Evolutionary conservation across 23 tunicate species (phyloP).

Genomic region (Ascidia mentula): DNA sequence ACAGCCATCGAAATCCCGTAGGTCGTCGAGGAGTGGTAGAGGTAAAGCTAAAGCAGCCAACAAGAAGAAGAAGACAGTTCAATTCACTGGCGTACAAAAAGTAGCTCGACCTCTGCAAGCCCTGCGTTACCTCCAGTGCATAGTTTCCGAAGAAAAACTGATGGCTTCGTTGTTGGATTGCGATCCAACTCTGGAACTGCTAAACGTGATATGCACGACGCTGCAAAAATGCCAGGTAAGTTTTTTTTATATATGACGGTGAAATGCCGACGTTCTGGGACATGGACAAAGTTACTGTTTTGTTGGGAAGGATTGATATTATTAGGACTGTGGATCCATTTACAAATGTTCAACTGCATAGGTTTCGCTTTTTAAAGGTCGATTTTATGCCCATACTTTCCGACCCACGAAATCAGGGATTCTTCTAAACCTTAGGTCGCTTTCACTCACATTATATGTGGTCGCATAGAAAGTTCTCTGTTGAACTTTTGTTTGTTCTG

Average conservation of each 20-base stretch:
- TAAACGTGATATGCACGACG: not conserved
- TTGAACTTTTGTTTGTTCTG: not conserved
- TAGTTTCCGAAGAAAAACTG: not conserved
- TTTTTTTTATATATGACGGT: no score
- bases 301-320: no score
- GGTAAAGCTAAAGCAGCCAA: not conserved
- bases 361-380: no score
- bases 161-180: not conserved
- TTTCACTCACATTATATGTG: no score
- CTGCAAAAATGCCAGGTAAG: not conserved
- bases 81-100: not conserved
- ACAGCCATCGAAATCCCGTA: not conserved
- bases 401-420: no score
- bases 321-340: no score
- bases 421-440: no score
- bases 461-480: no score
- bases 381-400: no score
- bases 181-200: not conserved
- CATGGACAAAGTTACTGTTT: no score
- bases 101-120: not conserved
- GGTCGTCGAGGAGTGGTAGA: not conserved
- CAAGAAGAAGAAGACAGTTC: not conserved
- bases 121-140: not conserved
- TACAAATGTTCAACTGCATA: no score
- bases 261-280: no score